Percentiles rank a stretch among this genome's conserved stretches.
phyloP scores from a whole-genome alignment of 1,140 invertebrate genomes.

The Delia radicum region DNA sequence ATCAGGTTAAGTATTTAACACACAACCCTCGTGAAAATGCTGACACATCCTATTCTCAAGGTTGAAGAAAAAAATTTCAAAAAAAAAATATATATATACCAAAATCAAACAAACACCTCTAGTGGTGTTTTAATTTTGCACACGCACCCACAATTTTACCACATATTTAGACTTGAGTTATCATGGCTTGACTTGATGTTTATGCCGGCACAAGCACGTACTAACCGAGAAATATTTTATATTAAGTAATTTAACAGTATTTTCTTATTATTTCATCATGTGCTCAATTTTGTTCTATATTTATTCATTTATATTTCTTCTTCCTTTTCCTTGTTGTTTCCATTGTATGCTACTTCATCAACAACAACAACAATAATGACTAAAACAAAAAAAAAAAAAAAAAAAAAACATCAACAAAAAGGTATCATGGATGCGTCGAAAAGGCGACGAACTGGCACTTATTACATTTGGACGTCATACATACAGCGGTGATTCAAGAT shows the following conservation, averaged over 20 bases:
- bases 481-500: slow-evolving; percentile 77
- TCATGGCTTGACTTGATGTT: neutral
- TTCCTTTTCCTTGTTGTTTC: neutral
- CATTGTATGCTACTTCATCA: neutral
- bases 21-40: no score
- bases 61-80: neutral
- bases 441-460: slow-evolving; percentile 71
- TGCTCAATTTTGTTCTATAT: neutral
- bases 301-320: slow-evolving; percentile 15
- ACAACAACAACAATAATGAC: slow-evolving; percentile 34
- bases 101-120: neutral
- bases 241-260: neutral
- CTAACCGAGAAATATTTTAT: neutral
- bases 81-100: neutral
- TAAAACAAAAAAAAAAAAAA: neutral
- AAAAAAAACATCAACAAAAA: no score
- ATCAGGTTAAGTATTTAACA: no score
- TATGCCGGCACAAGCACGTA: neutral
- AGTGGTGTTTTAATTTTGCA: neutral
- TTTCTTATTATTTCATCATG: neutral
- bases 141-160: neutral
- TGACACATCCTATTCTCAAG: no score
- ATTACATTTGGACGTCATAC: slow-evolving; percentile 76
- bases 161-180: neutral
- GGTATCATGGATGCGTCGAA: slow-evolving; percentile 77